Base-by-base conservation (phyloP, 2,888 invertebrate genomes). In the Minunthozetes semirufus region DNA sequence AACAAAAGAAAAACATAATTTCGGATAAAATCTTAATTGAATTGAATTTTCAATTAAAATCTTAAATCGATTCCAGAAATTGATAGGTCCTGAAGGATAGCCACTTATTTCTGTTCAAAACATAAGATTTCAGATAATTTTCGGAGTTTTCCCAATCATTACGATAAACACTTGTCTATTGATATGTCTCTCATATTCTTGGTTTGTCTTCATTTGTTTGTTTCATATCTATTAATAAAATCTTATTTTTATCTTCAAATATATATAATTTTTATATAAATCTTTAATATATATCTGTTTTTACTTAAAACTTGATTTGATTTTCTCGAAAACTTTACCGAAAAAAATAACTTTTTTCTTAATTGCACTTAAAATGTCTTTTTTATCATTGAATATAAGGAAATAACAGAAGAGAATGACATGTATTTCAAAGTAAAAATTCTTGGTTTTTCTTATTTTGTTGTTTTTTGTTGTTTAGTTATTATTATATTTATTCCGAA, bases 121-220 rank as follows among this genome's bases (percentile, higher is more conserved):
- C 1, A 6, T 42, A 8, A 8, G 8, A 42, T 42, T 11, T 4
- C 42, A 13, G 42, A 42, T 42, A 42, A 13, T 9, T 9, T 6
- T 42, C 42, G 11, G 42, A 6, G 11, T 50, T n/a, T 50, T 50
- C n/a, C 50, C 50, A 19, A 50, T 50, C 50, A 50, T 50, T 50
- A 19, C 19, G 50, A 50, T 50, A 6, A 50, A 50, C n/a, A 50
- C 11, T n/a, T 42, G 42, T 42, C 42, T 50, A 9, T n/a, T 61
- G 61, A 61, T 61, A 61, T 61, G 61, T 61, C 61, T 50, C 50
- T 61, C 27, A 61, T 61, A 61, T 61, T 61, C 61, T 61, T 61
- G 61, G 61, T 61, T 61, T 27, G 61, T 27, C 22, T 61, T 61
- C 29, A 25, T 27, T 61, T 61, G 25, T 61, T 61, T 61, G 61